Conservation (phyloP, 2,888 invertebrate species). For the Rhagonycha lutea region DNA sequence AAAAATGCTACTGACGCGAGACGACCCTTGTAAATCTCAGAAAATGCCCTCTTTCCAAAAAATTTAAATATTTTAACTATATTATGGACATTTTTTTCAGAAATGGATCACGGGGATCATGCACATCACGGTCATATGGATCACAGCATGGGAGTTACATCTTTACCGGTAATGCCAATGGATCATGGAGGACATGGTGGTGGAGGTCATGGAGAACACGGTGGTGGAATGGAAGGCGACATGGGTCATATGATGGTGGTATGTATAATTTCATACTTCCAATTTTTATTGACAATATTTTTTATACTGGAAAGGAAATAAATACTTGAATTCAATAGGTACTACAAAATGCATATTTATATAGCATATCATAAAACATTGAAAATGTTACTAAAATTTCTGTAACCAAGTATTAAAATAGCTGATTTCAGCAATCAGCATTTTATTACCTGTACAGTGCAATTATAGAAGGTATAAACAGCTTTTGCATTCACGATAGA, state of each 20-base stretch:
- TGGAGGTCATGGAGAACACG: constrained; percentile 14
- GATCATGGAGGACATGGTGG: neutral
- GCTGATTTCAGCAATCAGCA: neutral
- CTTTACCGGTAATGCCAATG: neutral
- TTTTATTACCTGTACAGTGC: neutral
- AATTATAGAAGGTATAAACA: no score
- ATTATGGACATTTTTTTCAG: constrained; percentile 4
- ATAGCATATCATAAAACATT: neutral
- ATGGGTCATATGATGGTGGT: constrained; percentile 3
- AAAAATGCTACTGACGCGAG: neutral
- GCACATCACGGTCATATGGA: constrained; percentile 3
- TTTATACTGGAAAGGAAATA: neutral
- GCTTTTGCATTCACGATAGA: neutral
- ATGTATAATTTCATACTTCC: neutral
- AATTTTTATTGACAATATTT: neutral
- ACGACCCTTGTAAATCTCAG: neutral
- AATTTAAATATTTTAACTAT: neutral
- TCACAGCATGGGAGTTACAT: constrained; percentile 6
- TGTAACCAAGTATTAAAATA: neutral
- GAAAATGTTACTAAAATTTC: neutral
- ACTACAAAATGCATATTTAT: neutral
- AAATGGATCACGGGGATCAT: constrained; percentile 20
- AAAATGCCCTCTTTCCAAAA: neutral
- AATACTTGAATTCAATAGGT: neutral
- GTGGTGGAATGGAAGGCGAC: neutral